Evolutionary conservation across 53 echinoderm and acorn worm genomes (phyloP), one percentile per base, ranked within the genome.

Genomic region (Astropecten irregularis): DNA sequence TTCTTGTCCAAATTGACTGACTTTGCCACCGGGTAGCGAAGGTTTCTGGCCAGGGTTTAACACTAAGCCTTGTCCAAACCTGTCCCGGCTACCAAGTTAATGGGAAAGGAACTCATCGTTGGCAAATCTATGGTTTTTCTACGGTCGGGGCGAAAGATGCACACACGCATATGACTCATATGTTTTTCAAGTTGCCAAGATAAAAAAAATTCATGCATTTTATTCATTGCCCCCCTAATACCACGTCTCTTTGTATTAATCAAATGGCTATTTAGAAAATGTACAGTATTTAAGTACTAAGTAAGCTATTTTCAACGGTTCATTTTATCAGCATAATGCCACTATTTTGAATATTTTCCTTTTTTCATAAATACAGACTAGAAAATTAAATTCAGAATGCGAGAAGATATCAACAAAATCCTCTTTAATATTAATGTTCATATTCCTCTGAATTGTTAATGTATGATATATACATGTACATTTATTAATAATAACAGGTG

Each of bases 261-360:
- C n/a, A 11, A 42, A 6, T 42, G 6, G 2, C 55, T 26, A 40
- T 53, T 21, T 39, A 16, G 53, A 74, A 11, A n/a, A 73, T 73
- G 73, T 73, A 73, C 54, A 73, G 55, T 53, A 57, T 40, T 66
- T 66, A 66, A 66, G 66, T 66, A 35, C 33, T 34, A 35, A 22
- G 40, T 66, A 22, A 66, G 20, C 66, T 66, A 40, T 66, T 66
- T 23, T 66, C 50, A 56, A 57, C 56, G 25, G 32, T 74, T 73
- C 73, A 54, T 66, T 18, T 3, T 73, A n/a, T 74, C 14, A 18
- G 9, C 37, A 54, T 1, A 27, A 18, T 27, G 2, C 33, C n/a
- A 30, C 5, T 73, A n/a, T 26, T 36, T 47, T 25, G 11, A 11
- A 42, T 8, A 42, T 42, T 42, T 8, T 42, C 42, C 42, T 42